These are phyloP conservation scores for Cephalopterus ornatus DNA, from an alignment of 2,113 vertebrate species.

Conservation along the genomic window DNA sequence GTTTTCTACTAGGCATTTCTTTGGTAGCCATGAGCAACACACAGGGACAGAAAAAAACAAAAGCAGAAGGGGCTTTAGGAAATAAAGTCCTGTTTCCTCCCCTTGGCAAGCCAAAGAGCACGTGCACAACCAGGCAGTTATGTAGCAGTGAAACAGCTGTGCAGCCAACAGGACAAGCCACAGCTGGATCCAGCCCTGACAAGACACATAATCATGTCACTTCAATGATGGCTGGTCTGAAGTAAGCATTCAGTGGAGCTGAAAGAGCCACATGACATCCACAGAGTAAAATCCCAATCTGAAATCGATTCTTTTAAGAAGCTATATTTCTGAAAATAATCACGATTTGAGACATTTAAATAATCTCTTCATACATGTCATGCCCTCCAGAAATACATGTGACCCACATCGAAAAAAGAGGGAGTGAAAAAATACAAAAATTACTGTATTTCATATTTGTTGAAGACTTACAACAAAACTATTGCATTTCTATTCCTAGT, in stretches of 20 bases:
- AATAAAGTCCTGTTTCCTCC: background rate
- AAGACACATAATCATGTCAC: background rate
- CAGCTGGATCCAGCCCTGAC: background rate
- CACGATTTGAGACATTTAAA: background rate
- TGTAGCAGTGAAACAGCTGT: background rate
- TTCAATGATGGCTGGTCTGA: rapidly evolving
- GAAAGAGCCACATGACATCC: background rate
- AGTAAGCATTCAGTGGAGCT: background rate
- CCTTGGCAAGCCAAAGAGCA: background rate
- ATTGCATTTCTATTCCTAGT: background rate
- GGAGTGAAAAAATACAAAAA: background rate
- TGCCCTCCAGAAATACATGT: background rate
- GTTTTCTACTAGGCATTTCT: background rate
- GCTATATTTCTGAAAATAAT: background rate
- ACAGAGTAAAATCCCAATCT: background rate
- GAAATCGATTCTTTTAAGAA: background rate
- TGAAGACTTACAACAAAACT: background rate
- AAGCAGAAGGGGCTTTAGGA: background rate
- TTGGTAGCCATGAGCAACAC: background rate
- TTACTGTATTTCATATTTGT: background rate
- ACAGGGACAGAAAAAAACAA: background rate
- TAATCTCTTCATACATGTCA: background rate
- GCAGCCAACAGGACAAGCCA: background rate
- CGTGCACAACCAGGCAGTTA: background rate
- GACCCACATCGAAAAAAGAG: rapidly evolving